Percentiles rank a stretch among this genome's conserved stretches.
Evolutionary conservation across 2,888 invertebrate species (phyloP).

Genomic region (Malthinus flaveolus): DNA sequence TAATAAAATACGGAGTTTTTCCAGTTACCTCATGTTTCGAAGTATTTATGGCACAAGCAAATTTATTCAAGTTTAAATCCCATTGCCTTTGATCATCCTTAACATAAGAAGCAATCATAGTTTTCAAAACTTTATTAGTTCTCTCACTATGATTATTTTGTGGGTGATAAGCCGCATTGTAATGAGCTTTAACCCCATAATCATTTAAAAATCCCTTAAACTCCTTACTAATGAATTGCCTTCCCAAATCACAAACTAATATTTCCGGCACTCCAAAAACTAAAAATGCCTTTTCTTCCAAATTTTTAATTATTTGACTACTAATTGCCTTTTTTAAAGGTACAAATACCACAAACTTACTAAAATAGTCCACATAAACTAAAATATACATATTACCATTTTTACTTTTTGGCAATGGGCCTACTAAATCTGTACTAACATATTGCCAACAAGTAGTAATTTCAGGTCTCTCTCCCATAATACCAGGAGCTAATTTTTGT

Average conservation of each 20-base stretch:
- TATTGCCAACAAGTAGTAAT: slow-evolving; percentile 29
- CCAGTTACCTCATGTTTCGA: background rate
- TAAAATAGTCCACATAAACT: slow-evolving; percentile 29
- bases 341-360: slow-evolving; percentile 28
- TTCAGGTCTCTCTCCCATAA: slow-evolving; percentile 31
- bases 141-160: slow-evolving; percentile 24
- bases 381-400: slow-evolving; percentile 27
- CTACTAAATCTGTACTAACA: slow-evolving; percentile 30
- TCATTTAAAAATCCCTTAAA: slow-evolving; percentile 2
- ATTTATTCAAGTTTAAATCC: background rate
- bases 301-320: background rate
- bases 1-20: background rate
- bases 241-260: slow-evolving; percentile 24
- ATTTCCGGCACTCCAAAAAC: slow-evolving; percentile 23
- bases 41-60: background rate
- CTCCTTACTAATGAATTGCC: slow-evolving; percentile 17
- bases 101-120: slow-evolving; percentile 19
- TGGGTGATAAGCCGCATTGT: slow-evolving; percentile 22
- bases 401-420: slow-evolving; percentile 29
- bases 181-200: slow-evolving; percentile 16
- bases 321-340: slow-evolving; percentile 19
- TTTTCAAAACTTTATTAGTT: slow-evolving; percentile 22
- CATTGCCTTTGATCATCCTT: slow-evolving; percentile 6
- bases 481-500: slow-evolving; percentile 28
- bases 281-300: slow-evolving; percentile 25